Evolutionary conservation across 1,140 invertebrate species (phyloP).

Genomic region (Melipona quadrifasciata): DNA sequence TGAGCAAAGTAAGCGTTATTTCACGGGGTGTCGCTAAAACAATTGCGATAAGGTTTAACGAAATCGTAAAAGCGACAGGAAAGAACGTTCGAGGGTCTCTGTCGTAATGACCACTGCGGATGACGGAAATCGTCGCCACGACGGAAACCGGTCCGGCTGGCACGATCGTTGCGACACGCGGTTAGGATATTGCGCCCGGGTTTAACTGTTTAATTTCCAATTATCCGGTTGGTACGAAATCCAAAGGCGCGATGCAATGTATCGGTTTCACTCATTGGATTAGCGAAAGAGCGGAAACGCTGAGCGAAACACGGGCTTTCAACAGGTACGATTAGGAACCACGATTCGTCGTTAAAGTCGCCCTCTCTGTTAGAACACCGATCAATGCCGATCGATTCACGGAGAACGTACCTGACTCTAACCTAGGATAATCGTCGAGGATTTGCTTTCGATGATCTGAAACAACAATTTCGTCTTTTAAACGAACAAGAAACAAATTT

Average conservation of each 20-base stretch:
- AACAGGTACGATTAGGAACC: constrained; percentile 11
- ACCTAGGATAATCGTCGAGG: constrained; percentile 77
- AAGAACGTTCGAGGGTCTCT: constrained; percentile 14
- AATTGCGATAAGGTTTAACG: constrained; percentile 2
- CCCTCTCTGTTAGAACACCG: neutral
- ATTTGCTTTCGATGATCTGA: constrained; percentile 80
- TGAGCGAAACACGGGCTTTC: constrained; percentile 31
- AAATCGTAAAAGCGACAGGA: constrained; percentile 21
- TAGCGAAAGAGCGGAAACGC: constrained; percentile 35
- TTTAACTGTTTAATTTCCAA: constrained; percentile 47
- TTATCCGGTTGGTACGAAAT: constrained; percentile 22
- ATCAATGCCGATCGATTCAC: neutral
- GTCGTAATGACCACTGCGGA: constrained; percentile 43
- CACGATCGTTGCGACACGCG: constrained; percentile 45
- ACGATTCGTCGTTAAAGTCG: neutral
- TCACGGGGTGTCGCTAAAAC: neutral
- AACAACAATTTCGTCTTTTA: constrained; percentile 56
- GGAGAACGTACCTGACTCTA: constrained; percentile 79
- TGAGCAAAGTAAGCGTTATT: neutral
- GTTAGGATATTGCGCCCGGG: constrained; percentile 53
- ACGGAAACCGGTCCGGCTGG: constrained; percentile 48
- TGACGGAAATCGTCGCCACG: constrained; percentile 49
- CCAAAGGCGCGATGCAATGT: constrained; percentile 16
- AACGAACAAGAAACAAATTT: neutral
- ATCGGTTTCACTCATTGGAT: constrained; percentile 14